Base-by-base conservation (phyloP, 2,888 invertebrate species). In the Congeria kusceri region DNA sequence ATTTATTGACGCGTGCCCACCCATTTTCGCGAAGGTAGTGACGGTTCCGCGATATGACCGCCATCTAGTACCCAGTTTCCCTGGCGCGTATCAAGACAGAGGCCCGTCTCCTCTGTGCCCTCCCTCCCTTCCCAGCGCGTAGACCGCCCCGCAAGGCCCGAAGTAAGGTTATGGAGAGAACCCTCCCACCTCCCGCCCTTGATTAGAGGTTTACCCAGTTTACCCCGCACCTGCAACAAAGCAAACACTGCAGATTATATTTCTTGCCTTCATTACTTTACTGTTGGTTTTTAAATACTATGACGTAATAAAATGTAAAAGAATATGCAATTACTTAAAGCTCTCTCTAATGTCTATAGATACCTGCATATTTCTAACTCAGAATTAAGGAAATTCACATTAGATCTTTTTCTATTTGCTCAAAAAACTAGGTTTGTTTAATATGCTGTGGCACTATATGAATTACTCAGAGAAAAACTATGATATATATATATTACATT, bases 121-220 rank as follows among this genome's bases (percentile, higher is more conserved):
- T 86, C 88, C 89, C 87, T 78, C 87, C 89, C 89, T 89, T 84
- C 86, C 87, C 83, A 82, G 83, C 86, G 86, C 87, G 87, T 86
- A 81, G 79, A 84, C 87, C 80, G 75, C 81, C 84, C 86, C 86
- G 85, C 76, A 66, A 81, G 87, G 86, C 84, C 81, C 86, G 81
- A 68, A 75, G 75, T 82, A 77, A 83, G 73, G 25, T 77, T 59
- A 58, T 65, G 68, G 65, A 74, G 74, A 63, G 75, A 74, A 72
- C 58, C 82, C 80, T 76, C 67, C 78, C 79, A 83, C 58, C 82
- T 77, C 75, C 69, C 84, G 82, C 78, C 78, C 83, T 81, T 84
- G 61, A 79, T 74, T 72, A 84, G 81, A 80, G 84, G 83, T 76
- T 82, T 80, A 87, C 89, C 87, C 63, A 82, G 80, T 77, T 79